Percentiles rank a stretch among this genome's conserved stretches.
Conservation (phyloP, 2,797 vertebrate species). For the Sebastes melanostomus region DNA sequence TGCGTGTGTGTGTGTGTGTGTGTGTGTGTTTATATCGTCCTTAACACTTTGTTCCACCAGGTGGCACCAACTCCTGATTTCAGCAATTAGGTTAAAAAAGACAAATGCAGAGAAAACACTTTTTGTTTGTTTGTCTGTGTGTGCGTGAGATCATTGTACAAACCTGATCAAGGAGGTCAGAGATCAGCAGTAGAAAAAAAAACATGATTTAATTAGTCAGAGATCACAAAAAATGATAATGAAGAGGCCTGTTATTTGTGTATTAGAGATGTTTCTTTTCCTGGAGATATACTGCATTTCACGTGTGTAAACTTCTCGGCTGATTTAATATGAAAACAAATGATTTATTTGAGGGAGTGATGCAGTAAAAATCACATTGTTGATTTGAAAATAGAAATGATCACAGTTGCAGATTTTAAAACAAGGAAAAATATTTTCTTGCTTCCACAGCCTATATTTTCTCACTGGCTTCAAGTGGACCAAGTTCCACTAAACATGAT, state of each 20-base stretch:
- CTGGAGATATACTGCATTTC: not conserved
- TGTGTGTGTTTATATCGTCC: not conserved
- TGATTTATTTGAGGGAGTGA: not conserved
- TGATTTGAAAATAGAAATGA: not conserved
- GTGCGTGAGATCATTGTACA: not conserved
- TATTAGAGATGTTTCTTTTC: not conserved
- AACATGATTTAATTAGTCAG: not conserved
- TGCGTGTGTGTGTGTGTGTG: rapidly evolving
- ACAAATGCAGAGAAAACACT: not conserved
- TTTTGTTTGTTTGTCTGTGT: not conserved
- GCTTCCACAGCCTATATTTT: not conserved
- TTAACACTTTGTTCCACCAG: slow-evolving; percentile 52
- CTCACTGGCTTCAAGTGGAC: not conserved
- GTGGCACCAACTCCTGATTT: slow-evolving; percentile 60
- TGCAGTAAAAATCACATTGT: not conserved
- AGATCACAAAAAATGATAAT: not conserved
- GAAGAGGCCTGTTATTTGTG: not conserved
- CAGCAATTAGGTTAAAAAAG: not conserved
- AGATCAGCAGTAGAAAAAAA: not conserved
- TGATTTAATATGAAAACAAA: not conserved
- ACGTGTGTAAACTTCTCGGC: not conserved
- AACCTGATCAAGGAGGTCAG: not conserved
- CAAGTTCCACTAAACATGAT: slow-evolving; percentile 12
- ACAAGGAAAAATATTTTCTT: not conserved
- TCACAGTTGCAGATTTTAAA: not conserved